Conservation (phyloP, 2,113 vertebrate species). For the Oryzias woworae region DNA sequence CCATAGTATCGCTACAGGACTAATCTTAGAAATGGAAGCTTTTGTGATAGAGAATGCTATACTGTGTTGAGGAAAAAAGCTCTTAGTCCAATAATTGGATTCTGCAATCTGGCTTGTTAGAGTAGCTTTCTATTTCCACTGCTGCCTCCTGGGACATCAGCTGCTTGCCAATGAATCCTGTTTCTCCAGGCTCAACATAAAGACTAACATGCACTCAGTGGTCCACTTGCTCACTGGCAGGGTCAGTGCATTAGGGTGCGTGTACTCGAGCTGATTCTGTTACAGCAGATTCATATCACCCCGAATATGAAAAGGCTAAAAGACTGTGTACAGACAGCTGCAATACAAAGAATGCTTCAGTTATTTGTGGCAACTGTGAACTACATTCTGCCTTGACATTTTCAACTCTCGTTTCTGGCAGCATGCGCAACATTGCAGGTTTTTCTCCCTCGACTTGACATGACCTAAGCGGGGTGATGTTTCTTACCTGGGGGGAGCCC, state of each 20-base stretch:
- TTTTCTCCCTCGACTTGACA: not conserved
- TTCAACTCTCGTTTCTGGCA: constrained; percentile 29
- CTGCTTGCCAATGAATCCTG: constrained; percentile 57
- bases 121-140: constrained; percentile 66
- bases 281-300: constrained; percentile 54
- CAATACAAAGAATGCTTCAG: constrained; percentile 31
- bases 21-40: constrained; percentile 48
- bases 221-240: constrained; percentile 39
- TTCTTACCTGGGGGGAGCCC: constrained; percentile 94
- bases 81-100: constrained; percentile 70
- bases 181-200: constrained; percentile 58
- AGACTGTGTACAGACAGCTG: constrained; percentile 25
- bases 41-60: constrained; percentile 50
- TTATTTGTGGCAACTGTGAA: constrained; percentile 43
- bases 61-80: constrained; percentile 59
- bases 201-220: constrained; percentile 53
- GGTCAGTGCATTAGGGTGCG: constrained; percentile 19
- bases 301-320: constrained; percentile 51
- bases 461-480: not conserved
- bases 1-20: constrained; percentile 32
- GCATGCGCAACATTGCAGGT: constrained; percentile 6
- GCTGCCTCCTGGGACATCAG: constrained; percentile 57
- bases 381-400: constrained; percentile 45
- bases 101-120: constrained; percentile 66
- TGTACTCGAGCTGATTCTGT: constrained; percentile 41